Base-by-base conservation (phyloP, 2,888 invertebrate species). In the Leptothorax acervorum region DNA sequence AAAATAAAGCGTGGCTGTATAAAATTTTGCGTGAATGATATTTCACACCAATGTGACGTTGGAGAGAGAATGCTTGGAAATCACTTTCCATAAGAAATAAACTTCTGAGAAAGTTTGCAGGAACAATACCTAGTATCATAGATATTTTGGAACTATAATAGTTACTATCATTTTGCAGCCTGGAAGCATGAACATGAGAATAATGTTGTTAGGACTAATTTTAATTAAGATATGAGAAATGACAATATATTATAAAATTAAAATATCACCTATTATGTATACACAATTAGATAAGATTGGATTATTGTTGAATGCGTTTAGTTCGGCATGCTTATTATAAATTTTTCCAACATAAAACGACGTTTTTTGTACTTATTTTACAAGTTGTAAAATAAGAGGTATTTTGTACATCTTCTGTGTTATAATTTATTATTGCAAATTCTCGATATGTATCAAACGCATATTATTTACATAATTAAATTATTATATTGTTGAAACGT, bases 221-320 rank as follows among this genome's bases (percentile, higher is more conserved):
- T 9, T 48, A 51, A 35, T 55, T 11, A 5, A 51, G 18, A 65
- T n/a, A 74, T 28, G 9, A 42, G 28, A 28, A n/a, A 53, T 53
- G 71, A 70, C 71, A 78, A 70, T 78, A 78, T 39, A 48, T 15
- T n/a, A 48, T 15, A 5, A 66, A 51, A 51, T 23, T 15, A 5
- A 66, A 51, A 51, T 23, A 8, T 48, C 28, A 57, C n/a, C 31
- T 28, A 23, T 66, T 66, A 76, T 18, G 23, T 28, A 15, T 70
- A 28, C 3, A 31, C 28, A 55, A 28, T 51, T 39, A 65, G 12
- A 63, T 48, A 63, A 75, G 35, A 51, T 8, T 70, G n/a, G 28
- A 70, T 55, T 31, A 76, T 53, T 39, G 28, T 70, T 76, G 31
- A 66, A 51, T 76, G 35, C 8, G 6, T 76, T 76, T 76, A 28